A percentile compares a stretch with the other conserved stretches of the same genome.
These are phyloP conservation scores for Discoglossus pictus DNA, from an alignment of 2,797 vertebrate genomes.

Conservation along the genomic window DNA sequence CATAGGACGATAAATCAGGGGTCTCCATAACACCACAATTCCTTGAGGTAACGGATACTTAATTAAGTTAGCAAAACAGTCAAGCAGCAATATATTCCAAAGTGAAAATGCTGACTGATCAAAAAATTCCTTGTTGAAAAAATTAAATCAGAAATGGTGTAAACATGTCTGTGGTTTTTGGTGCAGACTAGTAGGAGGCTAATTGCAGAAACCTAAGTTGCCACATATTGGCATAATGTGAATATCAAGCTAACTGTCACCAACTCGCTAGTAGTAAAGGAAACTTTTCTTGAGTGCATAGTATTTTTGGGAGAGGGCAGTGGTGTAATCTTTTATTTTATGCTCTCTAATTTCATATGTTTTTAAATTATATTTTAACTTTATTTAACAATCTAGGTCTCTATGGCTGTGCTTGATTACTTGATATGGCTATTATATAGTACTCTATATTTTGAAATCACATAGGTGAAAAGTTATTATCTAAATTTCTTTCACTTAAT, in stretches of 20 bases:
- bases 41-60: slow-evolving; percentile 16
- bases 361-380: slow-evolving; percentile 28
- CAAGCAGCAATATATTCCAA: slow-evolving; percentile 8
- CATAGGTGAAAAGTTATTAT: not conserved
- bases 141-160: slow-evolving; percentile 7
- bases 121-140: slow-evolving; percentile 4
- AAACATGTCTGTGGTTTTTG: slow-evolving; percentile 41
- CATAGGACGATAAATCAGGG: no score
- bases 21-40: not conserved
- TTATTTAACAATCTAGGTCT: slow-evolving; percentile 23
- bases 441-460: not conserved
- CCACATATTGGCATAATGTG: slow-evolving; percentile 34
- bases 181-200: slow-evolving; percentile 38
- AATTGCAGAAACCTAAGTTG: slow-evolving; percentile 37
- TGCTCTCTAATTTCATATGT: slow-evolving; percentile 28
- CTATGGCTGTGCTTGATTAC: slow-evolving; percentile 21
- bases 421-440: slow-evolving; percentile 12
- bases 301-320: slow-evolving; percentile 14
- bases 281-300: slow-evolving; percentile 27
- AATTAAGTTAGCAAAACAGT: slow-evolving; percentile 19
- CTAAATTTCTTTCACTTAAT: not conserved
- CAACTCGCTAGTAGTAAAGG: slow-evolving; percentile 25
- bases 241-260: slow-evolving; percentile 26
- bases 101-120: slow-evolving; percentile 23
- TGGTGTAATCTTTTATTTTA: slow-evolving; percentile 24